Percentiles rank a stretch among this genome's conserved stretches.
Conservation (phyloP, 1,140 invertebrate species). For the Bombyx mandarina region DNA sequence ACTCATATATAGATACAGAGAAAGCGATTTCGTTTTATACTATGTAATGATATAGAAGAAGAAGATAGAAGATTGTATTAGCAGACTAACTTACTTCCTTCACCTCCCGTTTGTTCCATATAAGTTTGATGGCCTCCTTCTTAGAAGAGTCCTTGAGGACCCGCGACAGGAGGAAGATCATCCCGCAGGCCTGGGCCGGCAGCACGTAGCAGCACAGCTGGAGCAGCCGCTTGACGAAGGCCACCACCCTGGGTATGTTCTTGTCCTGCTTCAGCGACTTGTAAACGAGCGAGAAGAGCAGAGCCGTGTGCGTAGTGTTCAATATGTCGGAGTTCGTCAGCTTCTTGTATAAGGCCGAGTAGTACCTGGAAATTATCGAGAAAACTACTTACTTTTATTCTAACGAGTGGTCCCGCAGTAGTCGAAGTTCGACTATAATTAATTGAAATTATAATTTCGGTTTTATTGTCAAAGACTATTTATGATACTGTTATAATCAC, state of each 20-base stretch:
- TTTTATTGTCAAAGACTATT: no score
- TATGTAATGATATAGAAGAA: no score
- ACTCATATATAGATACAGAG: no score
- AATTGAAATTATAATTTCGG: no score
- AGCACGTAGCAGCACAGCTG: conserved; percentile 77
- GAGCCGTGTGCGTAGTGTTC: conserved; percentile 81
- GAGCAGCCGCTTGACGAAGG: conserved; percentile 92
- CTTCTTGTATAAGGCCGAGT: conserved; percentile 91
- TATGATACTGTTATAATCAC: no score
- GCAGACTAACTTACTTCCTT: conserved; percentile 33
- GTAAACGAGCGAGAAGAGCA: conserved; percentile 91
- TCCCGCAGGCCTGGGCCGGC: conserved; percentile 79
- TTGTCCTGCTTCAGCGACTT: conserved; percentile 87
- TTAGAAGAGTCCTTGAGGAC: conserved; percentile 59
- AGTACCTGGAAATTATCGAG: conserved; percentile 77
- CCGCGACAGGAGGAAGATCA: conserved; percentile 86
- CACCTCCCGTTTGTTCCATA: conserved; percentile 40
- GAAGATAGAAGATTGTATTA: background rate
- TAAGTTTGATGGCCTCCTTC: conserved; percentile 38
- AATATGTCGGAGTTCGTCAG: conserved; percentile 84
- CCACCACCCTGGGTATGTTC: conserved; percentile 78
- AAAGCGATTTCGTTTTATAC: no score
- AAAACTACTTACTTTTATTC: no score
- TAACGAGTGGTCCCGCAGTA: no score
- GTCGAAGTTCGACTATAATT: no score